phyloP scores from a whole-genome alignment of 1,140 invertebrate species.

The Papilio machaon region DNA sequence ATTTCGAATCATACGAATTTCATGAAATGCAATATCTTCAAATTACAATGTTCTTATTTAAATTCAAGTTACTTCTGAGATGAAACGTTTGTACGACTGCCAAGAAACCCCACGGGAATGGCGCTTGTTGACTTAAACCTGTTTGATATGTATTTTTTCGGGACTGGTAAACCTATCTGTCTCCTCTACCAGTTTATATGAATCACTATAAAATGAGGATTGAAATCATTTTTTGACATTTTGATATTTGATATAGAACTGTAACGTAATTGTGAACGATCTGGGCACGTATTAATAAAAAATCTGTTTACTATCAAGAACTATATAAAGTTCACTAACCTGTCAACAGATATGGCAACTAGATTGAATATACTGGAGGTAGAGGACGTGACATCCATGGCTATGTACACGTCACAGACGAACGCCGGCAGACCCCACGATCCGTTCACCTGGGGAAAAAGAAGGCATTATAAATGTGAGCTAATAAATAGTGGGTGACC shows the following conservation, averaged over 20 bases:
- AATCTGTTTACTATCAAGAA: background rate
- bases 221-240: too few relatives aligned
- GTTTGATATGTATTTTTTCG: background rate
- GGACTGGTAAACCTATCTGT: background rate
- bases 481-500: background rate
- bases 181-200: background rate
- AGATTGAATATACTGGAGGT: conserved; percentile 99
- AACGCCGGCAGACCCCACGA: conserved; percentile 94
- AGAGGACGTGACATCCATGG: conserved; percentile 98
- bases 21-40: background rate
- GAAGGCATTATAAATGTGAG: background rate
- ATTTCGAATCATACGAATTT: background rate
- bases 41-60: conserved; percentile 12
- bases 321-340: conserved; percentile 84
- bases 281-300: background rate
- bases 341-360: conserved; percentile 99
- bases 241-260: too few relatives aligned
- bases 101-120: conserved; percentile 8
- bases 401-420: conserved; percentile 99
- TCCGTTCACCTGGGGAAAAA: conserved; percentile 87
- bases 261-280: too few relatives aligned
- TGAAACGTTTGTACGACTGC: background rate
- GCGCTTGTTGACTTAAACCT: conserved; percentile 1
- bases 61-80: background rate
- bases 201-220: too few relatives aligned